These are phyloP conservation scores for Eucera pruinosa DNA, from an alignment of 2,888 invertebrate species.

Conservation along the genomic window DNA sequence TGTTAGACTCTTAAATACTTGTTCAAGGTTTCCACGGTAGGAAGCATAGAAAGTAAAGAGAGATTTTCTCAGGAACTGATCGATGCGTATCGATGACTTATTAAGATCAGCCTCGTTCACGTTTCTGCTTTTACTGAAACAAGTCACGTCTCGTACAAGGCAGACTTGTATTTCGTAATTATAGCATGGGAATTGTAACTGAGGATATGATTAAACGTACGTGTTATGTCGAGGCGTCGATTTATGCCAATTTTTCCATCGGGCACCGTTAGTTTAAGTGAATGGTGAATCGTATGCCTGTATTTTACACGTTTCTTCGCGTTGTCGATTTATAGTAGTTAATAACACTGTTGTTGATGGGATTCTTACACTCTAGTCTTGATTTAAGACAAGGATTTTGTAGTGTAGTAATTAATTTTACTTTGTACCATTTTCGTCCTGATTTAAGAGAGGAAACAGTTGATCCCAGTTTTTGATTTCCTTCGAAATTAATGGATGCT, in stretches of 20 bases:
- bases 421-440: not conserved
- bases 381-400: not conserved
- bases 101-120: conserved; percentile 28
- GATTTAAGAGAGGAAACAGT: no score
- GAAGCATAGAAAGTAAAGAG: no score
- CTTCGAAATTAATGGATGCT: not conserved
- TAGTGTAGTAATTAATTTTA: no score
- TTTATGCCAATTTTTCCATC: conserved; percentile 9
- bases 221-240: conserved; percentile 18
- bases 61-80: no score
- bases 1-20: no score
- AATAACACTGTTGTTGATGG: conserved; percentile 15
- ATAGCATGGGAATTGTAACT: conserved; percentile 37
- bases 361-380: not conserved
- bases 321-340: conserved; percentile 4
- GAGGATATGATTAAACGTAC: conserved; percentile 54
- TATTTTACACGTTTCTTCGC: not conserved
- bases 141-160: conserved; percentile 26
- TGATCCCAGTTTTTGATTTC: no score
- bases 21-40: no score
- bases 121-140: conserved; percentile 33
- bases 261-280: not conserved
- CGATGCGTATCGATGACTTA: conserved; percentile 10
- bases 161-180: conserved; percentile 52
- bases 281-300: not conserved